Evolutionary conservation across 2,888 invertebrate genomes (phyloP), one percentile per base, ranked within the genome.

Genomic region (Rhingia rostrata): DNA sequence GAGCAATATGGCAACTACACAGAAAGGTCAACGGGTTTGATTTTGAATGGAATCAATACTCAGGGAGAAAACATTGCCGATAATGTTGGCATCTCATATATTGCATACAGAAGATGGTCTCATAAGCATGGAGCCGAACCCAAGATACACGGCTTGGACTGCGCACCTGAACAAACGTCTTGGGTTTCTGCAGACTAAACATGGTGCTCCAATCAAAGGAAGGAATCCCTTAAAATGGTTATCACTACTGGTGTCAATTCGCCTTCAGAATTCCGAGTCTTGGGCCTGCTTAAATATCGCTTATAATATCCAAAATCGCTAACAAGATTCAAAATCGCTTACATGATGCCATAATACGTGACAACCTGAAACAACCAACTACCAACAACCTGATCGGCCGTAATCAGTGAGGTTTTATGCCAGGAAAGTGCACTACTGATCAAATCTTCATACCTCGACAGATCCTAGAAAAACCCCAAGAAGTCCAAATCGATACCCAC

Each of bases 11-110:
- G 96, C 75, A 97, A 98, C 91, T 98, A 96, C 90, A 96, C 96
- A 0, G 96, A 96, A 4, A 93, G 94, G 39, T 95, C 95, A 91
- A 94, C 97, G 2, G 94, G 93, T 60, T 90, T 97, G 14, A 88
- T 89, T 82, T 90, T 98, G 66, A 97, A 98, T 89, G 98, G 98
- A 63, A 94, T 97, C 78, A 96, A 96, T 89, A 97, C 97, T 0
- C 97, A 97, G 92, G 97, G 97, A 10, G 98, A 98, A 90, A 98
- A 98, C 90, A 98, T 98, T 74, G 98, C 98, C 0, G 98, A 98
- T 90, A 98, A 98, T 89, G 98, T 97, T 2, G 98, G 98, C 0
- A 94, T 98, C 86, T 96, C 98, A 0, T 98, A 98, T 91, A 93
- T 94, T 83, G 97, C 97, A 0, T 97, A 97, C 91, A 93, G 94